Base-by-base conservation (phyloP, 2,113 vertebrate species). In the Callospermophilus lateralis region DNA sequence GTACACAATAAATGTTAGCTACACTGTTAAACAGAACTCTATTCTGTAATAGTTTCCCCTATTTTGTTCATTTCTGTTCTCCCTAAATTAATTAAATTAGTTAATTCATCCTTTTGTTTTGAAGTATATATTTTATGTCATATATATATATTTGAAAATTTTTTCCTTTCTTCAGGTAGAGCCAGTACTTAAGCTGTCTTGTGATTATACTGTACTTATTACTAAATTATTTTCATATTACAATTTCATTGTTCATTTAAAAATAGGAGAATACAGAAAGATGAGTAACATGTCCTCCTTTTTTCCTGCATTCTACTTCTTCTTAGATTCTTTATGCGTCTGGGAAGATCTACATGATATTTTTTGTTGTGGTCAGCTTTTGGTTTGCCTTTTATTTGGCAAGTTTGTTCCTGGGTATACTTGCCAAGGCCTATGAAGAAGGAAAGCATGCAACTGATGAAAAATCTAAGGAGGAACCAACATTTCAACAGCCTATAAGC, bases 331-430 rank as follows among this genome's bases (percentile, higher is more conserved):
- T 99, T 91, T 98, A 99, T 95, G 99, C 98, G 12, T 93, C 99
- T 65, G 99, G 98, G 8, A 98, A 98, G 34, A 8, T 70, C 94
- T 97, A 97, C 84, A 95, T 98, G 92, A 11, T 98, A 45, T 99
- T 99, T 97, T 99, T 99, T 96, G 98, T 99, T 90, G 90, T 99
- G 96, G 98, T 99, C 63, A 99, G 99, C 87, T 99, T 99, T 97
- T 98, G 99, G 68, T 99, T 99, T 93, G 99, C 99, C 51, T 99
- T 99, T 98, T 99, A 99, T 97, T 97, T 99, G 94, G 93, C 99
- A 93, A 99, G 99, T 97, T 98, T 99, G 91, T 99, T 99, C 94
- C 96, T 99, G 97, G 99, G 99, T 28, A 99, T 99, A 90, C 98
- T 99, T 3, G 98, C 98, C 67, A 99, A 99, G 98, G 98, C 98